Conservation (phyloP, 2,113 vertebrate genomes). For the Herpetotheres cachinnans region DNA sequence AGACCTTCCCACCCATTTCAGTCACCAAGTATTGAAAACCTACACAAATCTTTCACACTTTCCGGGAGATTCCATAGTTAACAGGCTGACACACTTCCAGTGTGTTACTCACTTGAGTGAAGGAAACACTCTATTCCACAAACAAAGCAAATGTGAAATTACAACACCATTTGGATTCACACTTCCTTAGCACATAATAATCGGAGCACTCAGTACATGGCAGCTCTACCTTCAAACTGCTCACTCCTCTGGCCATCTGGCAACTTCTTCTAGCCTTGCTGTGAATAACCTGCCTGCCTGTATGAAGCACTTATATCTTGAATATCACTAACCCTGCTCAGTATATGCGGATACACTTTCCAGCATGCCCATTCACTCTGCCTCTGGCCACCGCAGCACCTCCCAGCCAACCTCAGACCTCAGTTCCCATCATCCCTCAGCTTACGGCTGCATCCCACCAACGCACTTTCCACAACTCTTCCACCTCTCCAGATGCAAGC, state of each 20-base stretch:
- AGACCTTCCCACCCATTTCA: background rate
- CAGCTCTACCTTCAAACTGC: constrained; percentile 3
- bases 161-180: background rate
- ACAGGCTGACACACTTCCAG: background rate
- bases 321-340: background rate
- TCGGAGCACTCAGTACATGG: background rate
- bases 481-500: background rate
- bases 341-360: rapidly evolving
- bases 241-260: background rate
- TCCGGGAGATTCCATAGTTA: background rate
- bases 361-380: background rate
- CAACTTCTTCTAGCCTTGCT: background rate
- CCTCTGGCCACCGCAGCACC: background rate
- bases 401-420: background rate
- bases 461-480: background rate
- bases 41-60: background rate
- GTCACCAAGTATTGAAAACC: background rate
- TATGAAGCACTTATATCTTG: background rate
- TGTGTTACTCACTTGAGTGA: background rate
- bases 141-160: background rate
- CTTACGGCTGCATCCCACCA: background rate
- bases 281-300: background rate
- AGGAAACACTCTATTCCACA: background rate
- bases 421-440: background rate
- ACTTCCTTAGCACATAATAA: background rate